These are phyloP conservation scores for Siphamia tubifer DNA, from an alignment of 2,113 vertebrate species.

Conservation along the genomic window DNA sequence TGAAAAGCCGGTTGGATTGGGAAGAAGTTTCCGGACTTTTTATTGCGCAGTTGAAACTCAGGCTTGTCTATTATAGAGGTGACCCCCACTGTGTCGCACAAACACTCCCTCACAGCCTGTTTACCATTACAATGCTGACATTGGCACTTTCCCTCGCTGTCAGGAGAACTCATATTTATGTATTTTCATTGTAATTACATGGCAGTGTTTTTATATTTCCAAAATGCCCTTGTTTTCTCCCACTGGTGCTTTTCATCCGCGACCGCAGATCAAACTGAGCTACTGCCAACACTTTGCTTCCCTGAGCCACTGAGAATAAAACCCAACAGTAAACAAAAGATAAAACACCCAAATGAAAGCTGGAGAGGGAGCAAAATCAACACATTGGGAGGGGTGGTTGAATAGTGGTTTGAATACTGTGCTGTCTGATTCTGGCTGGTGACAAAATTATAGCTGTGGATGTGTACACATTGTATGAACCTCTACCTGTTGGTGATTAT, in stretches of 20 bases:
- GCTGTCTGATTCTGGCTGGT: slow-evolving; percentile 35
- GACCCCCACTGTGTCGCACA: slow-evolving; percentile 61
- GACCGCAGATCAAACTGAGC: slow-evolving; percentile 66
- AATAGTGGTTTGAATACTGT: slow-evolving; percentile 1
- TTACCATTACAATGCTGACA: slow-evolving; percentile 72
- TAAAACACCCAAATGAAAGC: slow-evolving; percentile 58
- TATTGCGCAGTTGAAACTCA: slow-evolving; percentile 39
- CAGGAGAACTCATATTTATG: slow-evolving; percentile 64
- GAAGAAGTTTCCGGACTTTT: slow-evolving; percentile 54
- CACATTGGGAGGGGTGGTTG: slow-evolving; percentile 51
- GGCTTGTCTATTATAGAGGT: slow-evolving; percentile 41
- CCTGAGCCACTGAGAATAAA: slow-evolving; percentile 43
- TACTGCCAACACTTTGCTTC: slow-evolving; percentile 61
- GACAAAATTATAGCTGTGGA: slow-evolving; percentile 4
- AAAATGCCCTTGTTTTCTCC: slow-evolving; percentile 57
- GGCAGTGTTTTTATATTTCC: slow-evolving; percentile 55
- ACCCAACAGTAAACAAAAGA: slow-evolving; percentile 68
- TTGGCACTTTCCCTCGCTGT: slow-evolving; percentile 66
- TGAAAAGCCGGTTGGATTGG: slow-evolving; percentile 38
- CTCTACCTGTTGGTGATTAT: background rate
- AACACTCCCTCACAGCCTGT: slow-evolving; percentile 56
- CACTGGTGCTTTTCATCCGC: slow-evolving; percentile 57
- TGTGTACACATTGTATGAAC: background rate
- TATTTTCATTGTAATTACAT: slow-evolving; percentile 75
- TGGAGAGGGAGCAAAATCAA: slow-evolving; percentile 47